phyloP scores from a whole-genome alignment of 2,888 invertebrate genomes.

The Lithophane semibrunnea region DNA sequence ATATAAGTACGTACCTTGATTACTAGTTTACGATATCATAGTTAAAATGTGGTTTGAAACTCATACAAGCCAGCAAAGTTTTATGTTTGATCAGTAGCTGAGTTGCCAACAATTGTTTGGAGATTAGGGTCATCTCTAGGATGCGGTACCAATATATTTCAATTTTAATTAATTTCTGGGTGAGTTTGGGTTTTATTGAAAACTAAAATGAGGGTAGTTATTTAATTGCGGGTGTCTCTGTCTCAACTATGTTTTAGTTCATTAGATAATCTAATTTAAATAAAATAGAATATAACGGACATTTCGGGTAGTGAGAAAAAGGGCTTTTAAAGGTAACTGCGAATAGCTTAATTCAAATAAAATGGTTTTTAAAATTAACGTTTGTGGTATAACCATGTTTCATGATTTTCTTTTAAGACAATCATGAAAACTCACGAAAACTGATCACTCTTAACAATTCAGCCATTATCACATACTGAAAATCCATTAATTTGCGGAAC shows the following conservation, averaged over 20 bases:
- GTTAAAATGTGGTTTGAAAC: slow-evolving; percentile 67
- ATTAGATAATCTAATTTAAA: not conserved
- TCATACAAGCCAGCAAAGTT: slow-evolving; percentile 64
- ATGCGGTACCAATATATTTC: slow-evolving; percentile 43
- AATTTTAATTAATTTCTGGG: slow-evolving; percentile 46
- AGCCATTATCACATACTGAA: not conserved
- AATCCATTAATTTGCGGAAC: not conserved
- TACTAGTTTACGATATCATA: slow-evolving; percentile 65
- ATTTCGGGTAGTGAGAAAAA: not conserved
- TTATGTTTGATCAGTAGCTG: slow-evolving; percentile 68
- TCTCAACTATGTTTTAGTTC: not conserved
- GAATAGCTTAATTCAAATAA: not conserved
- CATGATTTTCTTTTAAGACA: too few species aligned
- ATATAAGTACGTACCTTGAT: slow-evolving; percentile 44
- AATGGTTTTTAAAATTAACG: not conserved
- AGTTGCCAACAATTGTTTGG: slow-evolving; percentile 62
- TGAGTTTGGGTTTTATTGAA: slow-evolving; percentile 9
- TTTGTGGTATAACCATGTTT: not conserved
- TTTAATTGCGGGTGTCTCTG: not conserved
- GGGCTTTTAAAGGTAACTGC: not conserved
- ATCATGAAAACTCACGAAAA: not conserved
- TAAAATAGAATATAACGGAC: too few species aligned
- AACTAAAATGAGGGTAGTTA: slow-evolving; percentile 8
- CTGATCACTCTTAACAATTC: too few species aligned
- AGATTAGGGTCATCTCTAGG: slow-evolving; percentile 59